A percentile compares a stretch with the other conserved stretches of the same genome.
phyloP scores from a whole-genome alignment of 2,888 invertebrate species.

The Ormyrus nitidulus region DNA sequence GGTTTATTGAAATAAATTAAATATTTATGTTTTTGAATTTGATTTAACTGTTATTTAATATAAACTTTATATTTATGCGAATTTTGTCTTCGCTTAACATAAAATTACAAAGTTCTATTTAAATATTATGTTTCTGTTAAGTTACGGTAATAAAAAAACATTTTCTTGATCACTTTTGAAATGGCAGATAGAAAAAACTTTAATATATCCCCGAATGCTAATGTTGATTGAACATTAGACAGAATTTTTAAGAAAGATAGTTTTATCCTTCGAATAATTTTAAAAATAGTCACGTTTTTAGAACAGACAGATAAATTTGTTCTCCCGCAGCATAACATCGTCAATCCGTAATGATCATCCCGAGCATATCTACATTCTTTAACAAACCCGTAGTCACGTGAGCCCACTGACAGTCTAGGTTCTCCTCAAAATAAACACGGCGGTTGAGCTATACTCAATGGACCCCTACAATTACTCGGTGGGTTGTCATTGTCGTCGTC shows the following conservation, averaged over 20 bases:
- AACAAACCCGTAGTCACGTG: not conserved
- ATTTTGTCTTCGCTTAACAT: no score
- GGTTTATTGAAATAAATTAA: no score
- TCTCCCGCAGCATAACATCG: slow-evolving; percentile 19
- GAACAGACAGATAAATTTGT: slow-evolving; percentile 3
- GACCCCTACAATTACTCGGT: slow-evolving; percentile 77
- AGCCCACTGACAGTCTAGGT: not conserved
- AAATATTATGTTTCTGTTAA: no score
- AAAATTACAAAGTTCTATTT: no score
- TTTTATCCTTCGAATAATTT: not conserved
- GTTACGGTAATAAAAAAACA: not conserved
- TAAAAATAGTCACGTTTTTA: not conserved
- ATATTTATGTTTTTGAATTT: no score
- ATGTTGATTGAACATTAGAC: no score
- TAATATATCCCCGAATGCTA: no score
- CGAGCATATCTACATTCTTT: not conserved
- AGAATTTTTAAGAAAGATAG: no score
- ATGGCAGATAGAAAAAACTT: no score
- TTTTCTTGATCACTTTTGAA: not conserved
- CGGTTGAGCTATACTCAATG: slow-evolving; percentile 67
- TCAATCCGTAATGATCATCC: slow-evolving; percentile 34
- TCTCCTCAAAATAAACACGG: slow-evolving; percentile 65
- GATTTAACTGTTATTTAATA: no score
- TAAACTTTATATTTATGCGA: no score
- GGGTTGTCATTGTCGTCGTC: slow-evolving; percentile 72